These are phyloP conservation scores for Asobara japonica DNA, from an alignment of 1,140 invertebrate genomes.

Conservation along the genomic window DNA sequence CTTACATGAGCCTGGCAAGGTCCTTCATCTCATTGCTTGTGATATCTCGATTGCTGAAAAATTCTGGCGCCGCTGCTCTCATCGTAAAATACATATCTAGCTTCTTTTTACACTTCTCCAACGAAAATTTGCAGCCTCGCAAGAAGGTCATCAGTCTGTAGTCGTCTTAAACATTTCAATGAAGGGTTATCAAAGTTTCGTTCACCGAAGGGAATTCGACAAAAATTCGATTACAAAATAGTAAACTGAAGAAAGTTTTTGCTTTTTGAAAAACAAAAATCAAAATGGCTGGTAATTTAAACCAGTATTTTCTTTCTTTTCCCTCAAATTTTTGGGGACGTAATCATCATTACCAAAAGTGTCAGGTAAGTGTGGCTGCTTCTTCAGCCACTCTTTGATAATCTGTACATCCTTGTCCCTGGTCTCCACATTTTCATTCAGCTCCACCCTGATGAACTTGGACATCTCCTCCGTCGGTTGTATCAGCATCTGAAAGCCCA, in stretches of 20 bases:
- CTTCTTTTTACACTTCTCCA: constrained; percentile 84
- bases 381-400: constrained; percentile 76
- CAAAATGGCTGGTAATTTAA: too few relatives aligned
- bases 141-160: constrained; percentile 79
- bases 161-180: constrained; percentile 70
- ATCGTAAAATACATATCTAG: constrained; percentile 87
- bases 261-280: too few relatives aligned
- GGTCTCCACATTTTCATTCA: constrained; percentile 77
- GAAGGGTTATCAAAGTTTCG: not conserved
- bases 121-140: constrained; percentile 83
- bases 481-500: constrained; percentile 71
- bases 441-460: constrained; percentile 76
- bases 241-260: too few relatives aligned
- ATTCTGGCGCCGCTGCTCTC: constrained; percentile 83
- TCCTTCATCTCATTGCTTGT: constrained; percentile 76
- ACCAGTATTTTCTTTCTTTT: too few relatives aligned
- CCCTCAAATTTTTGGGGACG: not conserved
- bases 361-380: constrained; percentile 77
- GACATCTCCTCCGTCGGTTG: constrained; percentile 80
- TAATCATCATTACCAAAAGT: constrained; percentile 69
- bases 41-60: constrained; percentile 81
- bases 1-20: constrained; percentile 77
- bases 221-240: too few relatives aligned
- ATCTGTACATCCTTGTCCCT: constrained; percentile 72
- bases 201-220: too few relatives aligned